Conservation (phyloP, 1,140 invertebrate species). For the Andrena cerasifolii region DNA sequence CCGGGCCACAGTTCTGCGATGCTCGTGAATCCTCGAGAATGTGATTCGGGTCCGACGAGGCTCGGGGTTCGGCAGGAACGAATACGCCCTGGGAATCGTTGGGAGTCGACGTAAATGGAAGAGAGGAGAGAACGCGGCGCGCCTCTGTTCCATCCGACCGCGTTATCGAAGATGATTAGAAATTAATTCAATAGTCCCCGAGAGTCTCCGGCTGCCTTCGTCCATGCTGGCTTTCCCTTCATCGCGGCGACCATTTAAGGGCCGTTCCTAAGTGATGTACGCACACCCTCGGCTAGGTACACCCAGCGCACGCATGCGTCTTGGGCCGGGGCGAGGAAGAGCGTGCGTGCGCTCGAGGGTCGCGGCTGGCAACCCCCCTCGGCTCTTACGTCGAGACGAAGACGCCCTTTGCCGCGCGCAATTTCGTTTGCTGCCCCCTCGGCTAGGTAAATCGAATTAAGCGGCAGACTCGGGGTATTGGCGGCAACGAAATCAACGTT, state of each 20-base stretch:
- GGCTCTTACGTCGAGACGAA: conserved; percentile 58
- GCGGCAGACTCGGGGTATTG: conserved; percentile 40
- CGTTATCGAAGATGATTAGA: conserved; percentile 18
- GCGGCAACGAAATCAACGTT: conserved; percentile 54
- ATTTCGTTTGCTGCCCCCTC: conserved; percentile 48
- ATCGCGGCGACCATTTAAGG: conserved; percentile 41
- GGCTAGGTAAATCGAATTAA: conserved; percentile 63
- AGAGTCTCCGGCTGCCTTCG: conserved; percentile 6
- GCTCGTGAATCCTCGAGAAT: no score
- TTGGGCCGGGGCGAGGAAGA: neutral
- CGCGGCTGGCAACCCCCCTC: conserved; percentile 52
- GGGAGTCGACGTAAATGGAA: no score
- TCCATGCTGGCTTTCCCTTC: conserved; percentile 13
- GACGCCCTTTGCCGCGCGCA: conserved; percentile 40
- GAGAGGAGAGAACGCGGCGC: neutral
- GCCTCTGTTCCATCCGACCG: neutral
- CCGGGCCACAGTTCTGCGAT: no score
- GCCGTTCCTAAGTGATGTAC: conserved; percentile 38
- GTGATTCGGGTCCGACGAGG: no score
- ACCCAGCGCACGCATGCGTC: conserved; percentile 14
- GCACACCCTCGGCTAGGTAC: neutral
- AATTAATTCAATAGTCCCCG: conserved; percentile 34
- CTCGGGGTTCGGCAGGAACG: no score
- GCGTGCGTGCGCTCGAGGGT: conserved; percentile 29
- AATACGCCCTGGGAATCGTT: no score